Conservation (phyloP, 2,113 vertebrate genomes). For the Equus przewalskii region DNA sequence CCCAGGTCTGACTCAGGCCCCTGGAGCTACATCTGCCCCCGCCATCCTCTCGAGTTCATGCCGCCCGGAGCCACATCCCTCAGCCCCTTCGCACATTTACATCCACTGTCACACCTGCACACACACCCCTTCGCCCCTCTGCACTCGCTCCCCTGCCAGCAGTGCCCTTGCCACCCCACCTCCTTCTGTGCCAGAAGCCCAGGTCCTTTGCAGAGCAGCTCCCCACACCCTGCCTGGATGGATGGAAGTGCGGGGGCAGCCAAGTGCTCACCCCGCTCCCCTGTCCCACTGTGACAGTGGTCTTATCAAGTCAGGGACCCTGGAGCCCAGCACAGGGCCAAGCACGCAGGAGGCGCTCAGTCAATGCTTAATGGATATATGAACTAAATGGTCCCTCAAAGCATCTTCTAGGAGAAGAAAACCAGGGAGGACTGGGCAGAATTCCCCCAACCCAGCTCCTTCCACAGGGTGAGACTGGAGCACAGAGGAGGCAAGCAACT, state of each 20-base stretch:
- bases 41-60: background rate
- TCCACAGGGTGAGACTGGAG: background rate
- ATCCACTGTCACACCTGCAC: background rate
- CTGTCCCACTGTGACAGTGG: background rate
- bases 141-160: background rate
- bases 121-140: too few relatives aligned
- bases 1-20: background rate
- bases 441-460: background rate
- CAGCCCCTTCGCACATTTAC: background rate
- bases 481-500: background rate
- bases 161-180: background rate
- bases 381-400: background rate
- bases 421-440: background rate
- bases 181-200: background rate
- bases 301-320: background rate
- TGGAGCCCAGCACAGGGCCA: background rate
- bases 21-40: background rate
- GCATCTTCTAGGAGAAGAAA: background rate
- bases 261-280: background rate
- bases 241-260: background rate
- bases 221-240: background rate
- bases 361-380: background rate
- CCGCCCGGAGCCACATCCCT: too few relatives aligned
- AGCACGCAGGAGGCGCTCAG: background rate
- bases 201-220: background rate